Base-by-base conservation (phyloP, 2,888 invertebrate genomes). In the Drosophila parthenogenetica region DNA sequence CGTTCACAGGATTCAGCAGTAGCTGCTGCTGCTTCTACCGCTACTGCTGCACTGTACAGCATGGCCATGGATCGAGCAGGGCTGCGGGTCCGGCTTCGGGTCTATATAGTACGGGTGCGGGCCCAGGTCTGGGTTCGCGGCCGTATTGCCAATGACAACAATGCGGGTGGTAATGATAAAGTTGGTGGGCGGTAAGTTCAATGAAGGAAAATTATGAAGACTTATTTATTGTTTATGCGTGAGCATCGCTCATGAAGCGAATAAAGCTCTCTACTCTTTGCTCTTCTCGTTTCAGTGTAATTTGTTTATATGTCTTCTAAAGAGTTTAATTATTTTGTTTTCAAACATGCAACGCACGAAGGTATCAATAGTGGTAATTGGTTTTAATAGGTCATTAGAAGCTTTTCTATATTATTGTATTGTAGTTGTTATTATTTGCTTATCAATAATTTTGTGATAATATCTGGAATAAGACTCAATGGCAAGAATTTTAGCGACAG, bases 201-300 rank as follows among this genome's bases (percentile, higher is more conserved):
- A 85, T 85, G 86, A 83, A 85, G 87, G 74, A 88, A 86, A 88
- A 86, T 86, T 86, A 88, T 86, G 89, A 86, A 83, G 84, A 86
- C 81, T 88, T 88, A 86, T 86, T 86, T 86, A 86, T 88, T 86
- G 86, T 88, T 86, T 86, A 86, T 86, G 88, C 85, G 88, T 86
- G 81, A 79, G 83, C 85, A 86, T 86, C 86, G 87, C 87, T 85
- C 86, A 77, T 69, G 60, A 62, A 66, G 46, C 57, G 55, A 48
- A 61, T 61, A 57, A 50, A 72, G 57, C 55, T 22, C 49, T 29
- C 14, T 51, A 14, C 29, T 43, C 42, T 14, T 37, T 32, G 14
- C 22, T 13, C n/a, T 5, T 16, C 4, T 37, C 4, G 22, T 11
- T 59, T 62, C 35, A 35, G 37, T 78, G 67, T 72, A 71, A 78